Evolutionary conservation across 2,888 invertebrate genomes (phyloP), one percentile per base, ranked within the genome.

Genomic region (Parasteatoda lunata): DNA sequence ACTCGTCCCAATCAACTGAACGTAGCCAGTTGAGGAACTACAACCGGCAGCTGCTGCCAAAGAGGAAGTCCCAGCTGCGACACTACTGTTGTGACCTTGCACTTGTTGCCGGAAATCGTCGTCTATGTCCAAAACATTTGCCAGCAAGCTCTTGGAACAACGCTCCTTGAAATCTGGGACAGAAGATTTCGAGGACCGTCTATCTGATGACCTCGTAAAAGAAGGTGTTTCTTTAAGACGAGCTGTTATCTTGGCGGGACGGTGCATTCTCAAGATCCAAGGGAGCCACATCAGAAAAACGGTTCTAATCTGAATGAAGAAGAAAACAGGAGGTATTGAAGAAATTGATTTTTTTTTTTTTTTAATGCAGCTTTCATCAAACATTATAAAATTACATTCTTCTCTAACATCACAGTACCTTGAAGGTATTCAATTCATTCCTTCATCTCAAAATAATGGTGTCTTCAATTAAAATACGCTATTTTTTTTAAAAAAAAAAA

Each of bases 261-360:
- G 95, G 91, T 95, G 95, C 98, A 99, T 99, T 91, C 98, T 95
- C 92, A 99, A 94, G 91, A 98, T 93, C 95, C 97, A 98, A 90
- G 99, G 99, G 93, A 99, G 94, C 98, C 98, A 98, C 93, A 96
- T 96, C 91, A 99, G 95, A 93, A 99, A 97, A 92, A 98, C 95
- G 90, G 95, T 95, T 93, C 97, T 97, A 91, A 98, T 96, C 99
- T 99, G 93, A 5, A 90, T 89, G 88, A 86, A 84, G 78, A 88
- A 81, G 72, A 87, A 82, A 87, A 82, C 72, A 77, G 86, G 82
- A 80, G 75, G 75, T 76, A 80, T 70, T 79, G 79, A 79, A 79
- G 71, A 48, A 45, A 71, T 45, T 71, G 54, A 64, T 11, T 54
- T 54, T 45, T 72, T 76, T 75, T 11, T 54, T 54, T 45, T 72